Conservation (phyloP, 1,140 invertebrate species). For the Eciton burchellii region DNA sequence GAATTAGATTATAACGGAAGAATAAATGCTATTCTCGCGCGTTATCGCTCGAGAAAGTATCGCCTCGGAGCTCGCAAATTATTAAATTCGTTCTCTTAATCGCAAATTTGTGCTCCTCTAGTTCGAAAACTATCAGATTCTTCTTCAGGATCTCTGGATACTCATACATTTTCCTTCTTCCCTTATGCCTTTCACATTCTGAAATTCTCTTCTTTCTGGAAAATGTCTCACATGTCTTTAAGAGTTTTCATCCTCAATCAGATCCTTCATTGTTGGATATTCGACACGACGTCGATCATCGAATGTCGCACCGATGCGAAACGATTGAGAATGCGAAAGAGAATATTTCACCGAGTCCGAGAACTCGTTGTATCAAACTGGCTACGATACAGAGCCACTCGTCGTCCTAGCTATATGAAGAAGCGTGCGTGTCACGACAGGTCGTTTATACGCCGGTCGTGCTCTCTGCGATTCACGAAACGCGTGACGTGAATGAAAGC, state of each 20-base stretch:
- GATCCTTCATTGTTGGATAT: background rate
- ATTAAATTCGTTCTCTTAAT: background rate
- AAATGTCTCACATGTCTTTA: background rate
- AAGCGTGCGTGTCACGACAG: background rate
- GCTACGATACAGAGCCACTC: background rate
- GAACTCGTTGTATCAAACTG: background rate
- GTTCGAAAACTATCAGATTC: background rate
- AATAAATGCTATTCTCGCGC: conserved; percentile 17
- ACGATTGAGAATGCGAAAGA: background rate
- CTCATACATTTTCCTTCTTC: background rate
- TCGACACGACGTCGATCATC: background rate
- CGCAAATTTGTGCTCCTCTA: background rate
- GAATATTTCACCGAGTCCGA: background rate
- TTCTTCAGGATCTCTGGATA: background rate
- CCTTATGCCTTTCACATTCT: background rate
- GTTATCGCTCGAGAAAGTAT: conserved; percentile 5
- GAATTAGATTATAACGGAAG: conserved; percentile 27
- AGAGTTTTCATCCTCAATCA: background rate
- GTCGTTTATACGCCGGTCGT: background rate
- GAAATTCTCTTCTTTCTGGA: background rate
- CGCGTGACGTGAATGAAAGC: conserved; percentile 41
- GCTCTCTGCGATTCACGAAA: conserved; percentile 13
- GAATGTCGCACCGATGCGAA: background rate
- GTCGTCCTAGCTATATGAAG: background rate
- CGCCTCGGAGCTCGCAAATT: background rate